Percentiles rank a stretch among this genome's conserved stretches.
Conservation (phyloP, 1,140 invertebrate species). For the Pygmarrhopalites habei region DNA sequence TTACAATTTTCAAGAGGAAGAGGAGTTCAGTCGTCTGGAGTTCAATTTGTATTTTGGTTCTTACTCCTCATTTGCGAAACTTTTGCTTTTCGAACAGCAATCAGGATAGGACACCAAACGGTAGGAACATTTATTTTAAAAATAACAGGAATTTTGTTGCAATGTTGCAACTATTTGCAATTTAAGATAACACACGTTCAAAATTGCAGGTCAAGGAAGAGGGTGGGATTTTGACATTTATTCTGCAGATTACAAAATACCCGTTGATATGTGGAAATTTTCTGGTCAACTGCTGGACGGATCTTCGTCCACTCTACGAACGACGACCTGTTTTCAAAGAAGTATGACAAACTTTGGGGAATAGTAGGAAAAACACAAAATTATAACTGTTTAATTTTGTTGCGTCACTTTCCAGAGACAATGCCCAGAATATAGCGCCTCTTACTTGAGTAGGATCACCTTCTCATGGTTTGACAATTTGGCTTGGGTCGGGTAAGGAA, state of each 20-base stretch:
- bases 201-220: no score
- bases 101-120: no score
- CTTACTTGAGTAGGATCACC: constrained; percentile 77
- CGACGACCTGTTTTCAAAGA: constrained; percentile 60
- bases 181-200: no score
- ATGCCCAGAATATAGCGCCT: constrained; percentile 76
- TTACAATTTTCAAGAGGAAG: constrained; percentile 68
- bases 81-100: constrained; percentile 60
- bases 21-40: constrained; percentile 77
- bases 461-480: constrained; percentile 88
- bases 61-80: constrained; percentile 60
- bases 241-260: constrained; percentile 55
- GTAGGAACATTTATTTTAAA: no score
- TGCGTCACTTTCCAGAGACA: no score
- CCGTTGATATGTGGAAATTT: constrained; percentile 62
- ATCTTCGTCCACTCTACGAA: constrained; percentile 59
- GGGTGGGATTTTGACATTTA: no score
- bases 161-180: no score
- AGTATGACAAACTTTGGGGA: no score
- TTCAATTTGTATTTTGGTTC: constrained; percentile 83
- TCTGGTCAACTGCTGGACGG: constrained; percentile 73
- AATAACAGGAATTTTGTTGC: no score
- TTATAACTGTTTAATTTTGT: no score
- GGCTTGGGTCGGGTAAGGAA: constrained; percentile 75
- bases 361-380: no score